Evolutionary conservation across 2,797 vertebrate genomes (phyloP), one percentile per base, ranked within the genome.

Genomic region (Danio albolineatus): DNA sequence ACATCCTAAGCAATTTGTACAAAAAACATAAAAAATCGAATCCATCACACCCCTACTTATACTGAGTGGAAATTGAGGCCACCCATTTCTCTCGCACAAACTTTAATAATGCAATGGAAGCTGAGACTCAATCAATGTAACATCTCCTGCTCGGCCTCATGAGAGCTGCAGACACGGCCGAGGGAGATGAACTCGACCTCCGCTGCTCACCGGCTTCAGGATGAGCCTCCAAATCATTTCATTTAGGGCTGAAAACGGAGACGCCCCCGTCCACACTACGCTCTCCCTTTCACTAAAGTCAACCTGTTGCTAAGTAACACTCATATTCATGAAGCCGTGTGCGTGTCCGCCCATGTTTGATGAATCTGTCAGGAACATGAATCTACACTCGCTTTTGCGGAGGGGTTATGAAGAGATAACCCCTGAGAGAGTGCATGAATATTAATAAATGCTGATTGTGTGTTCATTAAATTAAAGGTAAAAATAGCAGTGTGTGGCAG

Each of bases 61-160:
- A 10, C 6, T 0, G 81, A 91, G 91, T 92, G 79, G 85, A 86
- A 91, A 89, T 77, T 39, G 81, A 87, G 83, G 82, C 14, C 49
- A 48, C 41, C 60, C 21, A 38, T 81, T 81, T 41, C 38, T 10
- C n/a, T 59, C 14, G 6, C 49, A 41, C 49, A 56, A 54, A 59
- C 51, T 17, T 78, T 78, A 36, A 28, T 38, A 75, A 65, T 43
- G 16, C 43, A 41, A 16, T 43, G 39, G 44, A 51, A 21, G 12
- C 56, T 38, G 62, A 66, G 67, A 13, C 44, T 73, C 61, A 73
- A 67, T 64, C 14, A 49, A n/a, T 56, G 61, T 38, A 61, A 75
- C 57, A 76, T 79, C 16, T 62, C 6, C 64, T 3, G 39, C 21
- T 16, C 3, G 21, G 65, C 28, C 12, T 64, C 16, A 16, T 56